These are phyloP conservation scores for Sarcophaga subvicina DNA, from an alignment of 2,888 invertebrate species.

Conservation along the genomic window DNA sequence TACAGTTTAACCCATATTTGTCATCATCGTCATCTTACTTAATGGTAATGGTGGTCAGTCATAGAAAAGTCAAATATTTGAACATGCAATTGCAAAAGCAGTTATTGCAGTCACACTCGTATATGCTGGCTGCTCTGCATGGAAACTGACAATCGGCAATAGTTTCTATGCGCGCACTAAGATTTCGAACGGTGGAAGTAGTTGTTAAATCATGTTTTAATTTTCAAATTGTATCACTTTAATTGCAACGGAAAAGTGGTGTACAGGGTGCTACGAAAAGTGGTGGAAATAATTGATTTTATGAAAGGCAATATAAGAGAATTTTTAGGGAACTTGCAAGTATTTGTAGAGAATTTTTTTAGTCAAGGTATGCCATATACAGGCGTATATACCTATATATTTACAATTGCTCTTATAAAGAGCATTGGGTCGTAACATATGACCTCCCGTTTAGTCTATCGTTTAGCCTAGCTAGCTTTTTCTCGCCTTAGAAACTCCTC, in stretches of 20 bases:
- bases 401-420: no score
- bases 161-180: slow-evolving; percentile 3
- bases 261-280: neutral
- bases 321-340: no score
- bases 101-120: neutral
- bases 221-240: neutral
- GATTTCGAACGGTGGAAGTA: slow-evolving; percentile 7
- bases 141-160: neutral
- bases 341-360: no score
- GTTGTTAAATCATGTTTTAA: slow-evolving; percentile 20
- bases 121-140: neutral
- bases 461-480: no score
- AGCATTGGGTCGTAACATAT: no score
- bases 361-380: no score
- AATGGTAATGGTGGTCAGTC: slow-evolving; percentile 28
- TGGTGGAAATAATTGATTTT: neutral
- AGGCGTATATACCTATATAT: no score
- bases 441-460: no score
- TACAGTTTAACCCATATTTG: slow-evolving; percentile 64
- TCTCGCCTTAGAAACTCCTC: no score
- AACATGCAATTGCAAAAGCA: slow-evolving; percentile 13
- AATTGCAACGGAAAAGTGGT: neutral
- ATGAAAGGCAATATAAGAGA: neutral
- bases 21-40: slow-evolving; percentile 36
- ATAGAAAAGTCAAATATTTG: slow-evolving; percentile 39